Evolutionary conservation across 2,113 vertebrate genomes (phyloP), one percentile per base, ranked within the genome.

Genomic region (Paradoxurus hermaphroditus): DNA sequence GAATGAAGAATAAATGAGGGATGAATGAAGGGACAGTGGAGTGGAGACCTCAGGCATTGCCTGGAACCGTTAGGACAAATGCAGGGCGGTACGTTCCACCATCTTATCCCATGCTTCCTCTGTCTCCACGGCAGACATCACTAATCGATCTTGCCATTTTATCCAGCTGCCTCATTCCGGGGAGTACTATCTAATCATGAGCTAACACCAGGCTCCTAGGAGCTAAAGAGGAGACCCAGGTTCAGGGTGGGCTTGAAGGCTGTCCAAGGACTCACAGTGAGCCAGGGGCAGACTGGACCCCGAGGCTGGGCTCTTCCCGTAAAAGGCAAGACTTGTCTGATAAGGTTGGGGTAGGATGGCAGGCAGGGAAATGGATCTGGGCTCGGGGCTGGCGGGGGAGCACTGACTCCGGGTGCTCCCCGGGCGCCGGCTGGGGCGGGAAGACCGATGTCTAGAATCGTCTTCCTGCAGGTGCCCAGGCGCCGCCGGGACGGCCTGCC

Each of bases 401-500:
- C 4, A 0, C 84, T 1, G 7, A 34, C 77, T 82, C 65, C 15
- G 23, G 18, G 3, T 70, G 36, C 53, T 25, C 19, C 90, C 65
- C 3, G 36, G 70, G 36, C 44, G 9, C 13, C 0, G 25, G 36
- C 88, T 29, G 12, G 36, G 59, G 10, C 19, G 13, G 23, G 39
- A 63, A 31, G 0, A 4, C 49, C 82, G 53, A 75, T 21, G 53
- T 13, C 2, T n/a, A 1, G 15, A 2, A 31, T 94, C 34, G 23
- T 92, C 36, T 90, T 65, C 83, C 59, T 59, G 3, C 97, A 99
- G 99, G 94, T 53, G 0, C 91, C 91, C 39, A 95, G 84, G 87
- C 97, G 98, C 8, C 97, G 86, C 92, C 1, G 96, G 90, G 98
- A 99, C 9, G 63, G 73, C 85, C 93, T 98, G 5, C 98, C 99